A percentile compares a stretch with the other conserved stretches of the same genome.
Evolutionary conservation across 2,888 invertebrate genomes (phyloP).

Genomic region (Parasteatoda lunata): DNA sequence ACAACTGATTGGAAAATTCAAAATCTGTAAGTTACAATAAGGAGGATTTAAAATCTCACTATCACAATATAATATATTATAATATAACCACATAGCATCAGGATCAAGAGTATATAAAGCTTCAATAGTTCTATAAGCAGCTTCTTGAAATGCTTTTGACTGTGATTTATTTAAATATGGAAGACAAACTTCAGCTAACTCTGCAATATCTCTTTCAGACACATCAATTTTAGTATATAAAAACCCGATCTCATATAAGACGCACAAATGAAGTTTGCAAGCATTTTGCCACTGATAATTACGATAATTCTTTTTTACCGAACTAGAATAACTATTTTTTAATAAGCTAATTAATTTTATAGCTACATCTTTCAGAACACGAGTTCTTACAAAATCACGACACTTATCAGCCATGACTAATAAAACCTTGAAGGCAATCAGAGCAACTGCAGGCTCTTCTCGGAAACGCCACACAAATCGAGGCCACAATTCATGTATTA

Average conservation of each 20-base stretch:
- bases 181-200: constrained; percentile 36
- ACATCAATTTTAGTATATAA: constrained; percentile 34
- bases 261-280: constrained; percentile 25
- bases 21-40: constrained; percentile 1
- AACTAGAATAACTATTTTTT: constrained; percentile 23
- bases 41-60: constrained; percentile 26
- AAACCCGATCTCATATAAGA: constrained; percentile 48
- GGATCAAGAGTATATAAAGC: constrained; percentile 30
- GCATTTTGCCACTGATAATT: constrained; percentile 51
- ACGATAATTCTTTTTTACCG: constrained; percentile 24
- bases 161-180: constrained; percentile 45
- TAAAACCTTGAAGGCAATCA: constrained; percentile 58
- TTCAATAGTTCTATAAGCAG: constrained; percentile 43
- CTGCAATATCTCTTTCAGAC: constrained; percentile 39
- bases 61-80: constrained; percentile 15
- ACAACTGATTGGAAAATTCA: constrained; percentile 34
- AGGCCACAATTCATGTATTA: constrained; percentile 65
- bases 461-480: constrained; percentile 49
- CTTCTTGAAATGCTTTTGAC: constrained; percentile 42
- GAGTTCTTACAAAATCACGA: constrained; percentile 54
- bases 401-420: constrained; percentile 54
- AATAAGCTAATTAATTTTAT: constrained; percentile 51
- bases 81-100: constrained; percentile 57
- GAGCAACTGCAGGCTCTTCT: constrained; percentile 44
- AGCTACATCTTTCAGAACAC: constrained; percentile 52